Conservation (phyloP, 1,140 invertebrate genomes). For the Drosophila nikananu region DNA sequence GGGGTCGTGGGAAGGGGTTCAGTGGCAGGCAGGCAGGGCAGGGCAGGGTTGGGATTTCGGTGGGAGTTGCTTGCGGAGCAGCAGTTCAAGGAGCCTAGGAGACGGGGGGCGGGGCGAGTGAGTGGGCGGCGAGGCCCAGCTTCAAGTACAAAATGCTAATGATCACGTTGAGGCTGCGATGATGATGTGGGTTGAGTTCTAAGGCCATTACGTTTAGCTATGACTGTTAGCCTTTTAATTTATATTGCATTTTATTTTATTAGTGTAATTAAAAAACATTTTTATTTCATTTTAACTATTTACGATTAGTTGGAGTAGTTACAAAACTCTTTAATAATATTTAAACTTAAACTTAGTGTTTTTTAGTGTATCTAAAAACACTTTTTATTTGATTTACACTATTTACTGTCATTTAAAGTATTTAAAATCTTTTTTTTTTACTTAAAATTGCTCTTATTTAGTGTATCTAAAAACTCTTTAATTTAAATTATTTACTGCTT, state of each 20-base stretch:
- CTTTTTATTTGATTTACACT: too few relatives aligned
- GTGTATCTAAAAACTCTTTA: too few relatives aligned
- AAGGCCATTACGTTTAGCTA: not conserved
- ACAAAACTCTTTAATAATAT: not conserved
- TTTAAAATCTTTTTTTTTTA: too few relatives aligned
- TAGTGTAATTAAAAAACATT: too few relatives aligned
- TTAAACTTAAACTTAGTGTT: not conserved
- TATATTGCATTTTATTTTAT: too few relatives aligned
- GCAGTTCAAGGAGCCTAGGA: slow-evolving; percentile 60
- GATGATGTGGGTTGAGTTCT: slow-evolving; percentile 37
- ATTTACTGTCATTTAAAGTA: too few relatives aligned
- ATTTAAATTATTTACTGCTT: not conserved
- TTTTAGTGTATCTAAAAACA: too few relatives aligned
- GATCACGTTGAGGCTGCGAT: slow-evolving; percentile 27
- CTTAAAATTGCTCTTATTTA: too few relatives aligned
- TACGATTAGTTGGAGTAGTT: not conserved
- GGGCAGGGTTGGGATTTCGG: slow-evolving; percentile 16
- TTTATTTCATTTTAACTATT: not conserved
- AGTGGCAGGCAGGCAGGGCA: slow-evolving; percentile 1
- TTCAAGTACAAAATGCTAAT: slow-evolving; percentile 70
- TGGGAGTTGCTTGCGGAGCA: slow-evolving; percentile 17
- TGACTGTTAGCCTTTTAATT: not conserved
- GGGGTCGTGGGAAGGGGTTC: slow-evolving; percentile 10
- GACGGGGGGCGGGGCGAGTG: slow-evolving; percentile 11
- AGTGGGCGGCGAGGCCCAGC: slow-evolving; percentile 43